Base-by-base conservation (phyloP, 2,888 invertebrate species). In the Minunthozetes semirufus region DNA sequence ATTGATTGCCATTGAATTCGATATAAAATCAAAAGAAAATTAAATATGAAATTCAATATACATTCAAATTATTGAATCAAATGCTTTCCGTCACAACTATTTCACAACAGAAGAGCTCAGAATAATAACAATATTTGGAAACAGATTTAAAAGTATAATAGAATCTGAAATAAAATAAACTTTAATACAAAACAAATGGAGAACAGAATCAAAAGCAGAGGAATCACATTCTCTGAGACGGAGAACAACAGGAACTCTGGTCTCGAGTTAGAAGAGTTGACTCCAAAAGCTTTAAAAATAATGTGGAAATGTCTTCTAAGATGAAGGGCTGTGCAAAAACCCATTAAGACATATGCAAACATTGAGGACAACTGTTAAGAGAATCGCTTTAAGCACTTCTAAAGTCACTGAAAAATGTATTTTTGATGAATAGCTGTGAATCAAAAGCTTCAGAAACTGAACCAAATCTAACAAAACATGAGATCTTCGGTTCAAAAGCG, bases 281-380 rank as follows among this genome's bases (percentile, higher is more conserved):
- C 8, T 5, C 33, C 33, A 33, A 33, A 8, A 33, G 33, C 33
- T 33, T 3, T 33, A 33, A 33, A 33, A 33, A 33, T 33, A 33
- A 33, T 33, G 33, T 33, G 33, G 4, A 33, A 33, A 33, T 33
- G 33, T 3, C 4, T 33, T 33, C 33, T n/a, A n/a, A 8, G 33
- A 33, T 33, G 33, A 33, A 33, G 33, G 8, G 33, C 33, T 33
- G 33, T 33, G 63, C 63, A 63, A 9, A 63, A 63, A 29, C 27
- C 29, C 63, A 33, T 63, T 33, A 63, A 63, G 33, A 63, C 63
- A 63, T 63, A 63, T 63, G 63, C 63, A 63, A 63, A 63, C 56
- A 56, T 11, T 17, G 46, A 15, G 46, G 15, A 15, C 13, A 42
- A 42, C 53, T n/a, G n/a, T n/a, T n/a, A n/a, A 53, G 6, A 56